These are phyloP conservation scores for Heterodera schachtii DNA, from an alignment of 1,140 invertebrate genomes.

Conservation along the genomic window DNA sequence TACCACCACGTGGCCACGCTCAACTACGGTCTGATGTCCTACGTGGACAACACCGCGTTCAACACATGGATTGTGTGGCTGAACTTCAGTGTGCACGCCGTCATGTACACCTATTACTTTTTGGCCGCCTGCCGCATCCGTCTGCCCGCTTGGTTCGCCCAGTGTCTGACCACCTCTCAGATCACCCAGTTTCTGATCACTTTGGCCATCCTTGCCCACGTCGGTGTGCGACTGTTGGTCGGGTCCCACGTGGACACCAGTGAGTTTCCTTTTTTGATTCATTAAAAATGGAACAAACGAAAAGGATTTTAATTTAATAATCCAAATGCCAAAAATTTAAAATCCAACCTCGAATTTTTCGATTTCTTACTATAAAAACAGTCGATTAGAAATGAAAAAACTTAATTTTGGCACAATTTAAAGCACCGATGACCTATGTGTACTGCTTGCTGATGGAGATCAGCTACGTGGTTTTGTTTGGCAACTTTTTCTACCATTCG, in stretches of 20 bases:
- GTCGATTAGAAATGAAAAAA: conserved; percentile 72
- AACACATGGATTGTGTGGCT: conserved; percentile 96
- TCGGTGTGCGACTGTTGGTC: conserved; percentile 68
- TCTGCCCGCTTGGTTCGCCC: conserved; percentile 80
- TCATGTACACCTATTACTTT: conserved; percentile 95
- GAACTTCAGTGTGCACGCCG: conserved; percentile 92
- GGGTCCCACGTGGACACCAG: conserved; percentile 67
- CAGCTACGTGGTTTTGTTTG: conserved; percentile 69
- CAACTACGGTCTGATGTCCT: conserved; percentile 91
- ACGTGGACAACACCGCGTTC: conserved; percentile 90
- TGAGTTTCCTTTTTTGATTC: conserved; percentile 60
- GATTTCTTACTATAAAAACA: conserved; percentile 69
- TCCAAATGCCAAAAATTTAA: conserved; percentile 23
- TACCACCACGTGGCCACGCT: conserved; percentile 76
- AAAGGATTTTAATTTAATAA: no score
- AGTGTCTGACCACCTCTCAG: conserved; percentile 88
- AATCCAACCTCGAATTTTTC: no score
- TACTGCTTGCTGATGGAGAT: conserved; percentile 90
- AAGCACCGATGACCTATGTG: conserved; percentile 78
- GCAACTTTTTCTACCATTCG: conserved; percentile 69
- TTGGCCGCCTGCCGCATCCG: conserved; percentile 83
- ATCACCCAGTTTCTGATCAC: conserved; percentile 94
- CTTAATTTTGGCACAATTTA: conserved; percentile 68
- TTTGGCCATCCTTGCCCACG: conserved; percentile 83
- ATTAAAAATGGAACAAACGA: no score